These are phyloP conservation scores for Ephestia elutella DNA, from an alignment of 1,140 invertebrate species.

Conservation along the genomic window DNA sequence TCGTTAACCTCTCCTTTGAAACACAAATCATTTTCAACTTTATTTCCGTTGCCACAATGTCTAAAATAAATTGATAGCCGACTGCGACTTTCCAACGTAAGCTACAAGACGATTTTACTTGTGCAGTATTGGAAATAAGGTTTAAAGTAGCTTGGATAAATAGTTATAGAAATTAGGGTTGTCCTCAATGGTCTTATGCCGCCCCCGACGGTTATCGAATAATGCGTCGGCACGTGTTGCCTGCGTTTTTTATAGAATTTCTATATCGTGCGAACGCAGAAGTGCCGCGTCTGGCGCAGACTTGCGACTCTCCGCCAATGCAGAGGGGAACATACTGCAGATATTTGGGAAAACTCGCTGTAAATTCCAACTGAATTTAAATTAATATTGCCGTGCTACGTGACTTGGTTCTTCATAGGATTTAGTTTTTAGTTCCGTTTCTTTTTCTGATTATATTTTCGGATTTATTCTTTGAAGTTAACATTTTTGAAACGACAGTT, in stretches of 20 bases:
- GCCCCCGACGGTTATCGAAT: slow-evolving; percentile 70
- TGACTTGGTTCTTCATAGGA: background rate
- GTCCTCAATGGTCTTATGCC: slow-evolving; percentile 57
- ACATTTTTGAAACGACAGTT: too few relatives aligned
- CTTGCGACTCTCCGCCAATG: slow-evolving; percentile 35
- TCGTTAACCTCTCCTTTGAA: slow-evolving; percentile 15
- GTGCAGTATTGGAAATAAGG: slow-evolving; percentile 15
- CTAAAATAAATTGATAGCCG: background rate
- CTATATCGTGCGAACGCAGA: slow-evolving; percentile 64
- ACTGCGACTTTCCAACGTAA: background rate
- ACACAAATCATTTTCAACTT: slow-evolving; percentile 17
- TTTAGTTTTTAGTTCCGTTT: background rate
- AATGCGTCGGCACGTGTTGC: slow-evolving; percentile 62
- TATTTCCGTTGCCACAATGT: background rate
- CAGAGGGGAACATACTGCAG: slow-evolving; percentile 8
- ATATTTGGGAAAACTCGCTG: background rate
- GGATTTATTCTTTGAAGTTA: background rate
- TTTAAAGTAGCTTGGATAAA: slow-evolving; percentile 20
- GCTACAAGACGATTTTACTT: slow-evolving; percentile 9
- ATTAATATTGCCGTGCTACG: background rate
- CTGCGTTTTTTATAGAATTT: slow-evolving; percentile 64
- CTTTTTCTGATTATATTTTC: background rate
- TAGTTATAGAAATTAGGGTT: slow-evolving; percentile 53
- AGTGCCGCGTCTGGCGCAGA: slow-evolving; percentile 58
- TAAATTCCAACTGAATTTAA: background rate